Base-by-base conservation (phyloP, 2,113 vertebrate species). In the Noturus placidus region DNA sequence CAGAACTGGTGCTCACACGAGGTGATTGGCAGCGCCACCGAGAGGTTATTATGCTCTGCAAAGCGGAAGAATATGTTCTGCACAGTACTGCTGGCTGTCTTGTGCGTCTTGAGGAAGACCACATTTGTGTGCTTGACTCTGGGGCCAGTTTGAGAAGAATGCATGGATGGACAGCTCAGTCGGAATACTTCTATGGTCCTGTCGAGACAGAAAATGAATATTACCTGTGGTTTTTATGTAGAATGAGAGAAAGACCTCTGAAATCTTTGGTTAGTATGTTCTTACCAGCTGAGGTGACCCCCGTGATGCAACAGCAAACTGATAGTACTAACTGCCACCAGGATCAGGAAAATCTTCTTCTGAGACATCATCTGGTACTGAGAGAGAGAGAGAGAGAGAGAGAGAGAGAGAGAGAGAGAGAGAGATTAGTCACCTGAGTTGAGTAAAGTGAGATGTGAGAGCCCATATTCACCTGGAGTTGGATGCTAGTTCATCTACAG, bases 51-150 rank as follows among this genome's bases (percentile, higher is more conserved):
- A 86, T 92, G 94, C 87, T 97, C 97, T 0, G 95, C 97, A 5
- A 97, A 97, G 85, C 97, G 96, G 89, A 97, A 97, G 6, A 97
- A 94, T 76, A 97, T 93, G 93, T 97, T 97, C 93, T 97, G 97
- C 92, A 97, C 94, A 1, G 97, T 97, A 76, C 89, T 95, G 91
- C 97, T 96, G 33, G 97, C 97, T 0, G 97, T 97, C 90, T 97
- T 97, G 94, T 97, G 97, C 10, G 96, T 97, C 94, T 97, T 97
- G 52, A 97, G 93, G 94, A 97, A 97, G 91, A 93, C 95, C 86
- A 97, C 92, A 0, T 95, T 95, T 90, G 92, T 95, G 93, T 96
- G 97, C 91, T 97, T 97, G 0, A 27, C 25, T 27, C 3, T 38
- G 42, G 9, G 11, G 9, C 74, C 88, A 72, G 89, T 90, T 0